Base-by-base conservation (phyloP, 2,888 invertebrate genomes). In the Cactoblastis cactorum region DNA sequence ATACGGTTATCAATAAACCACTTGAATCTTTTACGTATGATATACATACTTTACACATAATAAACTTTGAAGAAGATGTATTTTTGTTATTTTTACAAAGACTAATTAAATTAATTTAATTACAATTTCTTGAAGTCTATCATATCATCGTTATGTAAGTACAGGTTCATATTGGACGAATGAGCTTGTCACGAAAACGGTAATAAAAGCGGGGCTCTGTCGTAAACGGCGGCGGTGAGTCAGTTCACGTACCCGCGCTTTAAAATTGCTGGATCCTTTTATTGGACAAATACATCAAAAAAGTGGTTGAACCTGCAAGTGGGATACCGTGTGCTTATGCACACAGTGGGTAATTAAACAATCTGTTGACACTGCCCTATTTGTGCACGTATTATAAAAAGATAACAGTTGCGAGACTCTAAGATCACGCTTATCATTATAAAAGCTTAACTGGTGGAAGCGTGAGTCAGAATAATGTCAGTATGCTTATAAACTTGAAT, bases 231-330 rank as follows among this genome's bases (percentile, higher is more conserved):
- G 6, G 22, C 9, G 24, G 11, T 12, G 12, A 33, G 5, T 35
- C 34, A 38, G 55, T 54, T 58, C 57, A 57, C 54, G 43, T 53
- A 53, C 53, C 56, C 46, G 50, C 52, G 59, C 61, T 56, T 62
- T 68, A 68, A 71, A 76, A 71, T 63, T 67, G 67, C 71, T 70
- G 69, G 71, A 75, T 69, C 69, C 63, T 67, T 71, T 69, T 71
- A 63, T 64, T 69, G 70, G 71, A 75, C 66, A 58, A 65, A 66
- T 67, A 60, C 57, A 61, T 58, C 59, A 61, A 56, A 48, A 52
- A 56, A 72, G 69, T 65, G 61, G 55, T 65, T 74, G 77, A 77
- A 71, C 79, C 58, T 62, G 52, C 61, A 62, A 63, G 65, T 55
- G 65, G 55, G 63, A 53, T 56, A 52, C n/a, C 2, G 28, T 24